Conservation (phyloP, 2,888 invertebrate species). For the Pasiphila rectangulata region DNA sequence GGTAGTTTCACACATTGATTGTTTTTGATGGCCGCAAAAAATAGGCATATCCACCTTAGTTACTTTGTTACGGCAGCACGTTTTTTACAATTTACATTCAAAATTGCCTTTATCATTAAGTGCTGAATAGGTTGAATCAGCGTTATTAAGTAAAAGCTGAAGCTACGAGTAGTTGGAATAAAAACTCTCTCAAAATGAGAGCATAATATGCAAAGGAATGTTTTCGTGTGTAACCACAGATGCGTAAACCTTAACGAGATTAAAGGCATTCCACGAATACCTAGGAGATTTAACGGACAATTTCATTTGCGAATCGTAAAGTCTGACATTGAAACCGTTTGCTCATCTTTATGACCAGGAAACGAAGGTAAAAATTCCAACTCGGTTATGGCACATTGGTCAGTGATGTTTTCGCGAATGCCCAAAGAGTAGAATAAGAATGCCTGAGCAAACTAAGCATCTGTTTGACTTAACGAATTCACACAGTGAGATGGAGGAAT, state of each 20-base stretch:
- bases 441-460: slow-evolving; percentile 31
- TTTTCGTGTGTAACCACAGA: slow-evolving; percentile 29
- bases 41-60: no score
- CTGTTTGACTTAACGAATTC: slow-evolving; percentile 34
- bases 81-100: no score
- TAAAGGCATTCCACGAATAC: slow-evolving; percentile 43
- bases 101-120: no score
- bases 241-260: slow-evolving; percentile 36
- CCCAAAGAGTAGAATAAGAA: no score
- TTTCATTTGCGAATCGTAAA: slow-evolving; percentile 68
- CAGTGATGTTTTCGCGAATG: slow-evolving; percentile 51
- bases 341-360: slow-evolving; percentile 68
- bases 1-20: slow-evolving; percentile 1
- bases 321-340: slow-evolving; percentile 72
- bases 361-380: slow-evolving; percentile 55
- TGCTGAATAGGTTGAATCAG: no score
- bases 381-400: slow-evolving; percentile 55
- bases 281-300: slow-evolving; percentile 43
- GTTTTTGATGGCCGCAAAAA: no score
- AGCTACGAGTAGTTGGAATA: no score
- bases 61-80: no score
- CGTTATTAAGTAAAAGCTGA: no score
- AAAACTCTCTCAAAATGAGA: no score
- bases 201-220: no score
- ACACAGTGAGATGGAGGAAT: slow-evolving; percentile 45